A percentile compares a stretch with the other conserved stretches of the same genome.
phyloP scores from a whole-genome alignment of 2,113 vertebrate genomes.

The Oreochromis niloticus region DNA sequence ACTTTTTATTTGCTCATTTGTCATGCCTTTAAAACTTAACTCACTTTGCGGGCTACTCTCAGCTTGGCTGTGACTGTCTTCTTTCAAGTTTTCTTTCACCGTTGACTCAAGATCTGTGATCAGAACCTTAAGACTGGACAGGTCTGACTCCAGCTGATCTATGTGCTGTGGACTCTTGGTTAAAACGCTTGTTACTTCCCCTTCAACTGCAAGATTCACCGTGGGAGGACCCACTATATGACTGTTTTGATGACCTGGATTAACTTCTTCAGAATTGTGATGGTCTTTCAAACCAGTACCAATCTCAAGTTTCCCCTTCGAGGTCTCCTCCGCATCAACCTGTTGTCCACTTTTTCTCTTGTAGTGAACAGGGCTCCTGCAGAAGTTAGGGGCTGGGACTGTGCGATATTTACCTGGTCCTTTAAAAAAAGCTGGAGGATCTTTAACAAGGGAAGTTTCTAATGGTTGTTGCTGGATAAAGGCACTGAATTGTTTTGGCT shows the following conservation, averaged over 20 bases:
- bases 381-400: constrained; percentile 54
- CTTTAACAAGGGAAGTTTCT: neutral
- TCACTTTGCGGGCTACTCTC: neutral
- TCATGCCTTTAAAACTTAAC: neutral
- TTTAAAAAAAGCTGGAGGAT: neutral
- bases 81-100: constrained; percentile 28
- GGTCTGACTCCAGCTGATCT: constrained; percentile 61
- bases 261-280: neutral
- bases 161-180: constrained; percentile 51
- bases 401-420: constrained; percentile 17
- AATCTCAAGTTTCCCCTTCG: neutral
- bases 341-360: constrained; percentile 16
- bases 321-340: neutral
- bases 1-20: neutral
- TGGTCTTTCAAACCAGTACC: neutral
- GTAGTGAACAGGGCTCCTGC: constrained; percentile 59
- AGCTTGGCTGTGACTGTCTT: neutral
- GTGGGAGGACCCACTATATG: neutral
- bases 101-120: constrained; percentile 68
- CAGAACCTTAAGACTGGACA: constrained; percentile 59
- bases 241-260: neutral
- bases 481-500: neutral
- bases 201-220: neutral
- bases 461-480: neutral
- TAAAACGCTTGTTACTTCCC: neutral